phyloP scores from a whole-genome alignment of 2,113 vertebrate genomes.

The Talpa occidentalis region DNA sequence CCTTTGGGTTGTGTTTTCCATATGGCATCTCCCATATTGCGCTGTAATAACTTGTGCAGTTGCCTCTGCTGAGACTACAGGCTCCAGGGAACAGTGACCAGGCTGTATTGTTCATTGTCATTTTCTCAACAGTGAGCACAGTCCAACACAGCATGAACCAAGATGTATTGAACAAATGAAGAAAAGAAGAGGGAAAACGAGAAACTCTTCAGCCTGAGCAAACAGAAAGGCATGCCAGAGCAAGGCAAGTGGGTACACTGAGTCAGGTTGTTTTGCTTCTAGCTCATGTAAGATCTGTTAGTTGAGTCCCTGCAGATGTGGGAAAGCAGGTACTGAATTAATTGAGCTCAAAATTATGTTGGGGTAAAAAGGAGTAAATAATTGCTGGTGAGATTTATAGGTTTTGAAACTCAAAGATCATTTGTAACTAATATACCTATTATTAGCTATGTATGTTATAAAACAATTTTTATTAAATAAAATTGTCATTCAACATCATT shows the following conservation, averaged over 20 bases:
- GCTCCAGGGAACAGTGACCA: background rate
- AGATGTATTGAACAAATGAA: background rate
- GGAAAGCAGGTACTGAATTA: background rate
- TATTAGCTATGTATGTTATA: background rate
- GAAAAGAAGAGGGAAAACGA: background rate
- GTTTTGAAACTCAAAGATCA: background rate
- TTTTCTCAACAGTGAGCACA: background rate
- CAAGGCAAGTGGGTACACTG: background rate
- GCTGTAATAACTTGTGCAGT: too few relatives aligned
- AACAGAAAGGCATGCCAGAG: background rate
- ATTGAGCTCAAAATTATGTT: background rate
- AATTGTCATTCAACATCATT: constrained; percentile 2
- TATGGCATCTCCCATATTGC: too few relatives aligned
- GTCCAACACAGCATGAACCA: background rate
- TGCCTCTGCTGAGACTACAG: background rate
- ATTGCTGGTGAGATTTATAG: background rate
- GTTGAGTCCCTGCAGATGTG: background rate
- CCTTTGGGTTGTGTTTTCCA: background rate
- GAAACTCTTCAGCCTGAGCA: background rate
- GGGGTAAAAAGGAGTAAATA: background rate
- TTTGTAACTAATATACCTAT: background rate
- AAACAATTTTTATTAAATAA: constrained; percentile 29
- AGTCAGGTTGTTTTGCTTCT: background rate
- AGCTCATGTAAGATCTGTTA: background rate
- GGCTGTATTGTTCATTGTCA: fast-evolving